Base-by-base conservation (phyloP, 1,140 invertebrate genomes). In the Dendroctonus ponderosae region DNA sequence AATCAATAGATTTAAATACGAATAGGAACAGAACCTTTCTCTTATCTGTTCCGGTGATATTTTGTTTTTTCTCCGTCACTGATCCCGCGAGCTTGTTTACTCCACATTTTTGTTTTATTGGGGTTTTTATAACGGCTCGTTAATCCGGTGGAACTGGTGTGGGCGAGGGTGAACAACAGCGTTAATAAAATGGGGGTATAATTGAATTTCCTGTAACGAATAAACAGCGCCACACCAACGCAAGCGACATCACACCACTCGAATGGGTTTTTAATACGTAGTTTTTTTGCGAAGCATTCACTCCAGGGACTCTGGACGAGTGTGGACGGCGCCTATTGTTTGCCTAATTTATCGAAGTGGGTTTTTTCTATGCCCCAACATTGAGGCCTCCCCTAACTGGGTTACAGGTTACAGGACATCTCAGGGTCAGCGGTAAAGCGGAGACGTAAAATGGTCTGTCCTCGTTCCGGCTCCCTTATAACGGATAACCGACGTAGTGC, bases 51-150 rank as follows among this genome's bases (percentile, higher is more conserved):
- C 26, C 26, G 26, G 26, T 26, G 26, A 26, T 26, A 26, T 26
- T 26, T 26, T 26, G 26, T 26, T 1, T 26, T 26, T 26, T 26
- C 26, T 26, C 26, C 37, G 40, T 40, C 54, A 6, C 54, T 41
- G 40, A n/a, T 5, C 39, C 54, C 54, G 41, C 3, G 54, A 5
- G 54, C 50, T 7, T 14, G 50, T 26, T 52, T 52, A 52, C 50
- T 26, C 12, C 46, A n/a, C 37, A 15, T 52, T 52, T 26, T 14
- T 52, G 5, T 14, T 52, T 52, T 52, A 52, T 52, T 52, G 50
- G 50, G 50, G 50, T 52, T 52, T 52, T 52, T 52, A 14, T 52
- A 52, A 52, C 50, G 38, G n/a, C n/a, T 52, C 50, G 50, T 52
- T 52, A 52, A 52, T 52, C 50, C 37, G 50, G 12, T 12, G 50